Base-by-base conservation (phyloP, 2,888 invertebrate genomes). In the Dusona sp. region DNA sequence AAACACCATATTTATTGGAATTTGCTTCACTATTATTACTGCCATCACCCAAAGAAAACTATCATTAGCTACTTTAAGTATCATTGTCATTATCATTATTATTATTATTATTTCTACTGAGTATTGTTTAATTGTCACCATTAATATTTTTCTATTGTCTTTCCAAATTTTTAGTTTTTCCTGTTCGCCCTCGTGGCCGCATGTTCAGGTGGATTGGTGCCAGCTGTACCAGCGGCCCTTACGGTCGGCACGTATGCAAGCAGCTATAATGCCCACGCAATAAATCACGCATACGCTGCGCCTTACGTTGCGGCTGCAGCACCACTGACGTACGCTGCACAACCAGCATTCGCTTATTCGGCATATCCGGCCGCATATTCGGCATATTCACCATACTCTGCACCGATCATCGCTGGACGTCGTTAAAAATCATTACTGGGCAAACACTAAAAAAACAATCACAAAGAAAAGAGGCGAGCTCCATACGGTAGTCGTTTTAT, bases 271-370 rank as follows among this genome's bases (percentile, higher is more conserved):
- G 97, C 97, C 0, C 97, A 97, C 90, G 95, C 96, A 29, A 95
- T 97, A 81, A 97, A 97, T 94, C 97, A 97, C 90, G 97, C 97
- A 0, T 95, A 97, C 4, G 97, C 97, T 36, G 95, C 96, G 13
- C 97, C 97, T 0, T 95, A 86, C 81, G 91, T 91, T 19, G 90
- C 91, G 2, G 91, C 78, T 9, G 89, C 89, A 25, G 89, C 89
- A 2, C 89, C 91, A 6, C 89, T 92, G 25, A 88, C 91, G 6
- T 86, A 88, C 54, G 88, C 90, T 13, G 90, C 91, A 16, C 87
- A 88, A 54, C 84, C 90, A 3, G 86, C 84, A 48, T 87, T 68
- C 45, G 89, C 91, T 68, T 86, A 88, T 78, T 74, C 89, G 22
- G 88, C 88, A 4, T 78, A 84, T 22, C 75, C 87, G 11, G 88